These are phyloP conservation scores for Pheosia tremula DNA, from an alignment of 2,888 invertebrate genomes.

Conservation along the genomic window DNA sequence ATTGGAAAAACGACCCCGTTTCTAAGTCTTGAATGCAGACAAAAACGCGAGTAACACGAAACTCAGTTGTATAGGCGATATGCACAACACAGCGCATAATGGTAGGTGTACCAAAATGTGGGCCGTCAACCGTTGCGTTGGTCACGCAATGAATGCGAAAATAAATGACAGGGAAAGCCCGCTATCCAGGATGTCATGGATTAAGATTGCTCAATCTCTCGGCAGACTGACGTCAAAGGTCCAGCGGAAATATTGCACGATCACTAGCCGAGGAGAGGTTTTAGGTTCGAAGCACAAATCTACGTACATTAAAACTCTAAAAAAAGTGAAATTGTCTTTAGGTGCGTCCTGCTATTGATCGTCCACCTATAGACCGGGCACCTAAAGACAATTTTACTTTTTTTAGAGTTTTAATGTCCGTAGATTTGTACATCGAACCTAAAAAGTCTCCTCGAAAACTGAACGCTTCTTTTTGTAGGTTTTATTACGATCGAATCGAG, in stretches of 20 bases:
- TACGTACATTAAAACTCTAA: no score
- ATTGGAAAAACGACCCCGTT: no score
- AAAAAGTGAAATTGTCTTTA: no score
- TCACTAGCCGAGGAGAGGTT: background rate
- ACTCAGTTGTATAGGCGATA: constrained; percentile 18
- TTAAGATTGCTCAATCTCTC: constrained; percentile 33
- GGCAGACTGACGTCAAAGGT: constrained; percentile 17
- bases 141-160: constrained; percentile 42
- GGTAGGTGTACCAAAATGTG: constrained; percentile 43
- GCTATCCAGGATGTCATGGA: constrained; percentile 36
- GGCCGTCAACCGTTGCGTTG: constrained; percentile 38
- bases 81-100: constrained; percentile 26
- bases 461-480: background rate
- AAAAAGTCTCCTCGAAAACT: background rate
- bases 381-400: no score
- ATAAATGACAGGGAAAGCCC: constrained; percentile 47
- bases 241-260: background rate
- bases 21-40: no score
- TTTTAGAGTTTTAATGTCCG: no score
- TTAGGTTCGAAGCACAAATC: no score
- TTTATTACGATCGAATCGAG: constrained; percentile 19
- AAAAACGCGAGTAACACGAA: background rate
- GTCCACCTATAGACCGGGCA: no score
- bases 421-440: background rate
- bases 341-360: no score